A percentile compares a stretch with the other conserved stretches of the same genome.
Conservation (phyloP, 2,113 vertebrate genomes). For the Kryptolebias marmoratus region DNA sequence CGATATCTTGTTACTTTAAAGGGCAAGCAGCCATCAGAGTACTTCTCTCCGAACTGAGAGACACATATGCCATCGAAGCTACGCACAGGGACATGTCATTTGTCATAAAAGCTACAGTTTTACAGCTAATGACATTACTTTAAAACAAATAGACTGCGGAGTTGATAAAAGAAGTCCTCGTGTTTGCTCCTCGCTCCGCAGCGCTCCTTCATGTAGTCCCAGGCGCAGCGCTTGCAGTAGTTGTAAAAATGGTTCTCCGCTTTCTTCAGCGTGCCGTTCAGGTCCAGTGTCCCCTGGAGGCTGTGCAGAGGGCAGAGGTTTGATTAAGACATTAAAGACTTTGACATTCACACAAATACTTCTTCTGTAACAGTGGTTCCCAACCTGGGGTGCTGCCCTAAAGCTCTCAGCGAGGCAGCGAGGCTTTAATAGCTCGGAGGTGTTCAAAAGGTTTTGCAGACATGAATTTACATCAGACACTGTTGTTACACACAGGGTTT, state of each 20-base stretch:
- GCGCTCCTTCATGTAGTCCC: constrained; percentile 64
- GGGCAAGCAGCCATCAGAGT: constrained; percentile 40
- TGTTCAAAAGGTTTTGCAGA: too few species aligned
- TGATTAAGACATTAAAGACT: neutral
- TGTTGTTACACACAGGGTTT: too few species aligned
- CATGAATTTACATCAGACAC: too few species aligned
- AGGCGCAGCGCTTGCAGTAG: constrained; percentile 80
- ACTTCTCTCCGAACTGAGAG: constrained; percentile 34
- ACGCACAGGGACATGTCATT: neutral
- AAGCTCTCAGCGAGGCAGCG: too few species aligned
- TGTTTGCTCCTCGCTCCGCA: constrained; percentile 63
- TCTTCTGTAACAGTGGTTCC: too few species aligned
- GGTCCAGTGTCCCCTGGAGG: constrained; percentile 81
- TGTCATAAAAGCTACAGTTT: constrained; percentile 15
- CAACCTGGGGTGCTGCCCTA: too few species aligned
- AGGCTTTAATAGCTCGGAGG: too few species aligned
- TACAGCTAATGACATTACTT: constrained; percentile 29
- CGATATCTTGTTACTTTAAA: neutral
- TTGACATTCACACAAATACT: neutral
- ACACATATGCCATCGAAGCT: constrained; percentile 22
- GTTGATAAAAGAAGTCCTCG: constrained; percentile 76
- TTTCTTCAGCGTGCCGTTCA: constrained; percentile 79
- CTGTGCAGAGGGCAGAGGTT: constrained; percentile 52
- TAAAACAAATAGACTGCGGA: constrained; percentile 80
- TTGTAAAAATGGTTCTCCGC: constrained; percentile 81